phyloP scores from a whole-genome alignment of 2,113 vertebrate species.

The Carettochelys insculpta region DNA sequence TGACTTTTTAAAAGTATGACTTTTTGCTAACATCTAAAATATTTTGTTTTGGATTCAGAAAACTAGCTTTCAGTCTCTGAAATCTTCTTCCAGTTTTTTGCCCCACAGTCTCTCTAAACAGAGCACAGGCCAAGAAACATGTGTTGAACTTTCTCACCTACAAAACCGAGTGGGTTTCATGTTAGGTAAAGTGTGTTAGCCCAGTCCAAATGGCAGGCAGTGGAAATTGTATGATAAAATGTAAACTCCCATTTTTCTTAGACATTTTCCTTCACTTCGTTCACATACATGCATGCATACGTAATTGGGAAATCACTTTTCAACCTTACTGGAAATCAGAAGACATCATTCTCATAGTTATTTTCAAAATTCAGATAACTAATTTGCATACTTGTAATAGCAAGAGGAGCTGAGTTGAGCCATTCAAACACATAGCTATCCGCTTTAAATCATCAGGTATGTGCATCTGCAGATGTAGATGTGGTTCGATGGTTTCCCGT shows the following conservation, averaged over 20 bases:
- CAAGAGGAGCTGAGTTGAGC: not conserved
- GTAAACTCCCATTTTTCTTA: not conserved
- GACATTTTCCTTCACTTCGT: not conserved
- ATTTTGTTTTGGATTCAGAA: not conserved
- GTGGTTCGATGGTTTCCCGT: no score
- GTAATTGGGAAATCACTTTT: constrained; percentile 53
- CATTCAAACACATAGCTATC: no score
- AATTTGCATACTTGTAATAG: not conserved
- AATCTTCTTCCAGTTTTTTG: not conserved
- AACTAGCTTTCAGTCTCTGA: not conserved
- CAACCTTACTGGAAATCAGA: constrained; percentile 46
- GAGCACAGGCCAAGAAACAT: not conserved
- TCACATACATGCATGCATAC: no score
- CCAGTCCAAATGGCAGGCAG: not conserved
- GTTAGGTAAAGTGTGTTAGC: not conserved
- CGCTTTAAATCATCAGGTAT: no score
- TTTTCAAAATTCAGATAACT: constrained; percentile 40
- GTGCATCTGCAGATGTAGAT: no score
- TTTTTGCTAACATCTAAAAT: not conserved
- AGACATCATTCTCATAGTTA: constrained; percentile 28
- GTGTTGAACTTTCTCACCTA: not conserved
- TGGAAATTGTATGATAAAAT: not conserved
- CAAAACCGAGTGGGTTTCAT: not conserved
- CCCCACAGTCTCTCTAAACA: not conserved
- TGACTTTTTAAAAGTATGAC: not conserved